phyloP scores from a whole-genome alignment of 2,888 invertebrate species.

The Lydus trimaculatus region DNA sequence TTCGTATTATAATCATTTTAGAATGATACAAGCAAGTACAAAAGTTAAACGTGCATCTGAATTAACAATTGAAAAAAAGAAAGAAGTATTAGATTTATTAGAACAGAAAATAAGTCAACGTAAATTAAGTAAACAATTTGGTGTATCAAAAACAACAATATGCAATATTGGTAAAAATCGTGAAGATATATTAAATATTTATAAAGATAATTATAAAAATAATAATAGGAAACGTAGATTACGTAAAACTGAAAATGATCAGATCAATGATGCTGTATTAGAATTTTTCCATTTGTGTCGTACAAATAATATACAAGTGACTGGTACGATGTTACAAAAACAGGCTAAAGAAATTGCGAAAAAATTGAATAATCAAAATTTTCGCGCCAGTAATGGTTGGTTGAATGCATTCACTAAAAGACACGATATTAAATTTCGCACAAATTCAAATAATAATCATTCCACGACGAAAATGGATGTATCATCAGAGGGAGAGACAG shows the following conservation, averaged over 20 bases:
- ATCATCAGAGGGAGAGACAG: not conserved
- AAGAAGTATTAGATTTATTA: not conserved
- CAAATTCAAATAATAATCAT: not conserved
- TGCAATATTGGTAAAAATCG: slow-evolving; percentile 7
- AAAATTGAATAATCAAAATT: not conserved
- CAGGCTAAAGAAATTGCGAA: not conserved
- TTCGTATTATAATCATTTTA: not conserved
- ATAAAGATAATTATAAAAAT: slow-evolving; percentile 4
- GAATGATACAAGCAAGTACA: not conserved
- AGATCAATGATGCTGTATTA: not conserved
- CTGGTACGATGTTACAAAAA: not conserved
- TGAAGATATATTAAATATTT: not conserved
- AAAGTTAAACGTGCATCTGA: slow-evolving; percentile 8
- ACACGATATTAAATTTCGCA: slow-evolving; percentile 1
- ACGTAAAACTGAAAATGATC: slow-evolving; percentile 1
- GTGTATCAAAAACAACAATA: slow-evolving; percentile 5
- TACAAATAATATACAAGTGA: not conserved
- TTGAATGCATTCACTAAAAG: slow-evolving; percentile 5
- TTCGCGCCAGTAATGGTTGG: slow-evolving; percentile 4
- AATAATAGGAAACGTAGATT: not conserved
- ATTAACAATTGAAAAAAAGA: slow-evolving; percentile 9
- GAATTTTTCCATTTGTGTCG: slow-evolving; percentile 6
- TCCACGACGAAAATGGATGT: not conserved
- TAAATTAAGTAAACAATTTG: slow-evolving; percentile 7
- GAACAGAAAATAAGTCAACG: slow-evolving; percentile 2